phyloP scores from a whole-genome alignment of 2,797 vertebrate species.

The Aulostomus chinensis region DNA sequence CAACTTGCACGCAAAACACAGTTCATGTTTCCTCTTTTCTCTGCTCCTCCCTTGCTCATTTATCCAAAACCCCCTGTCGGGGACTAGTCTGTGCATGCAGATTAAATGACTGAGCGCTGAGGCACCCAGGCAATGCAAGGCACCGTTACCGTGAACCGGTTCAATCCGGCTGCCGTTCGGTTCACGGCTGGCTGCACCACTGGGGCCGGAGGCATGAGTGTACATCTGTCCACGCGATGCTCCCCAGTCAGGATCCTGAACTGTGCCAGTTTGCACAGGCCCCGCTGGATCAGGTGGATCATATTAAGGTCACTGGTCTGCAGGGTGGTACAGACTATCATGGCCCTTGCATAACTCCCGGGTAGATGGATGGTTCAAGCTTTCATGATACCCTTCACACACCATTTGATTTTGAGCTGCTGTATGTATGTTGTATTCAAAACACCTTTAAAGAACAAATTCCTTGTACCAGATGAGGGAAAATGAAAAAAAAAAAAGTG shows the following conservation, averaged over 20 bases:
- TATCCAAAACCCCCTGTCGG: background rate
- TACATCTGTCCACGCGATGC: conserved; percentile 38
- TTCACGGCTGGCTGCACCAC: conserved; percentile 29
- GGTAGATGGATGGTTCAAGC: background rate
- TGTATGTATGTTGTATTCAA: too few relatives aligned
- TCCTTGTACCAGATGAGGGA: too few relatives aligned
- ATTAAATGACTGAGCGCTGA: conserved; percentile 67
- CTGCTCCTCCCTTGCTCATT: conserved; percentile 4
- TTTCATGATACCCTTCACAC: too few relatives aligned
- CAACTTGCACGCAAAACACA: conserved; percentile 27
- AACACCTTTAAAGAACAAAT: too few relatives aligned
- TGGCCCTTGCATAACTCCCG: background rate
- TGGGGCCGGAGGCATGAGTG: conserved; percentile 18
- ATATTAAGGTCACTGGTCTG: conserved; percentile 41
- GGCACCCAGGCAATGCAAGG: conserved; percentile 41
- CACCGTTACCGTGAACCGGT: conserved; percentile 63
- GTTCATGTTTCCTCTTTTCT: conserved; percentile 51
- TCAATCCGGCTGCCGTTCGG: conserved; percentile 46
- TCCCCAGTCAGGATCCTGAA: conserved; percentile 25
- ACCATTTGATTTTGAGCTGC: too few relatives aligned
- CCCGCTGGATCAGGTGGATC: conserved; percentile 47
- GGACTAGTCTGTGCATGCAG: conserved; percentile 39
- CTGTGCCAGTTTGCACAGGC: conserved; percentile 11
- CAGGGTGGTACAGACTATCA: background rate
- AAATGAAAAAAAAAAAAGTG: too few relatives aligned